Evolutionary conservation across 2,888 invertebrate genomes (phyloP).

Genomic region (Apocheima hispidaria): DNA sequence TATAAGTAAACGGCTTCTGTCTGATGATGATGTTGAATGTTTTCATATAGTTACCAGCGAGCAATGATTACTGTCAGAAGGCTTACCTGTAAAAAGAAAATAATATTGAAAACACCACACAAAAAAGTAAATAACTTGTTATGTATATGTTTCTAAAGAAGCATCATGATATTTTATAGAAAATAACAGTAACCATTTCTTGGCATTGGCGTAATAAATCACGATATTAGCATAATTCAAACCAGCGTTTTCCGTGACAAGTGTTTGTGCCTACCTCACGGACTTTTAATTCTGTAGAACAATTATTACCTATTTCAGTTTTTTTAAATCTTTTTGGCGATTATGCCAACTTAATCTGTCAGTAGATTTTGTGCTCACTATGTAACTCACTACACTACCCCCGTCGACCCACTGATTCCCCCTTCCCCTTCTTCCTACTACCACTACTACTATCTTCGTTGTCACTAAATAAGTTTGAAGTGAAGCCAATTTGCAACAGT

Average conservation of each 20-base stretch:
- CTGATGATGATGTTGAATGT: too few species aligned
- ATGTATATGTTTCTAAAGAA: slow-evolving; percentile 33
- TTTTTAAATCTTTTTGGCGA: slow-evolving; percentile 12
- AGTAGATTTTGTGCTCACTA: too few species aligned
- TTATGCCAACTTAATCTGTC: slow-evolving; percentile 18
- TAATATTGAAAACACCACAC: slow-evolving; percentile 37
- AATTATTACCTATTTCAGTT: slow-evolving; percentile 36
- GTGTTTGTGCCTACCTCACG: slow-evolving; percentile 39
- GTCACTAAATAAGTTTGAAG: neutral
- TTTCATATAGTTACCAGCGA: slow-evolving; percentile 30
- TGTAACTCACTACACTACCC: too few species aligned
- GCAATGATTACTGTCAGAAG: slow-evolving; percentile 22
- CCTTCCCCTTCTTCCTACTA: too few species aligned
- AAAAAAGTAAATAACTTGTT: slow-evolving; percentile 6
- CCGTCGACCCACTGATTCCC: too few species aligned
- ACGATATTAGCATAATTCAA: slow-evolving; percentile 62
- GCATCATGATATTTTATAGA: slow-evolving; percentile 36
- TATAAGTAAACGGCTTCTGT: too few species aligned
- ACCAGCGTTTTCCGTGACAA: slow-evolving; percentile 49
- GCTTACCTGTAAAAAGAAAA: slow-evolving; percentile 60
- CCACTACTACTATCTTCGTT: too few species aligned
- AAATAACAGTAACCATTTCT: slow-evolving; percentile 47
- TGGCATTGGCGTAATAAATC: slow-evolving; percentile 56
- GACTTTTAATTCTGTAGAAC: slow-evolving; percentile 44
- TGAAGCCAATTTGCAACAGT: neutral